Percentiles rank a stretch among this genome's conserved stretches.
Conservation (phyloP, 2,797 vertebrate genomes). For the Otolemur crassicaudatus region DNA sequence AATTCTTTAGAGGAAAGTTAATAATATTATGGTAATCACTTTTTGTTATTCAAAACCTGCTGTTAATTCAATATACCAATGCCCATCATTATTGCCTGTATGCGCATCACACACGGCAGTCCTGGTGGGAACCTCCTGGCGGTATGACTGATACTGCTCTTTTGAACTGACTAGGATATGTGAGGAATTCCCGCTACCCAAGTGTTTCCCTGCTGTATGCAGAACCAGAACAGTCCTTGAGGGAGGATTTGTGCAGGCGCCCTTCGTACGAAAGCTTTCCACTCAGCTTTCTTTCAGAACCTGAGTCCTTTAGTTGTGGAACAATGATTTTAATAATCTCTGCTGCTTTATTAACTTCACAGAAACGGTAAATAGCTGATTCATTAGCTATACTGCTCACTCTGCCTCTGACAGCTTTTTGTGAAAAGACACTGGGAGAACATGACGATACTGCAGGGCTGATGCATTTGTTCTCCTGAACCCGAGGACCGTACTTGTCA, state of each 20-base stretch:
- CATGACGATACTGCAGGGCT: not conserved
- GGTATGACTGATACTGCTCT: not conserved
- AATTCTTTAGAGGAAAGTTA: conserved; percentile 5
- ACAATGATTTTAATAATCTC: not conserved
- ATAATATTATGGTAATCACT: not conserved
- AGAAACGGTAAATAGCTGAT: not conserved
- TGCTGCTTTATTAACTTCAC: not conserved
- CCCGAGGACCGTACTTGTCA: not conserved
- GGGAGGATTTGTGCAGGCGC: not conserved
- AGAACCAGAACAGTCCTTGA: not conserved
- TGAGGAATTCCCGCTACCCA: not conserved
- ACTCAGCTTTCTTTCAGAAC: not conserved
- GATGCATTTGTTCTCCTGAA: not conserved
- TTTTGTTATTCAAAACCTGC: not conserved
- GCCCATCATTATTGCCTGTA: not conserved
- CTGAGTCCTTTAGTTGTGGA: not conserved
- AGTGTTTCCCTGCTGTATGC: not conserved
- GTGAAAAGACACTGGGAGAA: not conserved
- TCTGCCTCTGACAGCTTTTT: not conserved
- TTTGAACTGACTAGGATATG: not conserved
- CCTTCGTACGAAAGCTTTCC: no score
- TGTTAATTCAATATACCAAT: not conserved
- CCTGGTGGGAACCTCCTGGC: not conserved
- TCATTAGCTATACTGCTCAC: not conserved
- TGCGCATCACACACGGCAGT: not conserved